A percentile compares a stretch with the other conserved stretches of the same genome.
phyloP scores from a whole-genome alignment of 2,888 invertebrate species.

The Napeogenes sylphis region DNA sequence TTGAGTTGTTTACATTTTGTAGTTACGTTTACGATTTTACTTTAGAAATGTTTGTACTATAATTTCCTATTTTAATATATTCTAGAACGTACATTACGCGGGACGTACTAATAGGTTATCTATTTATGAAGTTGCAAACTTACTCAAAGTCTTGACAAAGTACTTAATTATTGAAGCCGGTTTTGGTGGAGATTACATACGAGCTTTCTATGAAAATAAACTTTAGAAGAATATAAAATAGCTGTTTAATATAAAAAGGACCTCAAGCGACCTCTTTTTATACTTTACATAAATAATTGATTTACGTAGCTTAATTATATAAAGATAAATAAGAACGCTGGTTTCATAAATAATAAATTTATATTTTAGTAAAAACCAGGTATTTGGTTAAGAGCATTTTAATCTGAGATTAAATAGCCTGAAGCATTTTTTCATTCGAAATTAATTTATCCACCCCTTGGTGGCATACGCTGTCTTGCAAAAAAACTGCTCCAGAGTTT shows the following conservation, averaged over 20 bases:
- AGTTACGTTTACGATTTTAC: background rate
- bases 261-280: too few relatives aligned
- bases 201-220: too few relatives aligned
- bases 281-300: too few relatives aligned
- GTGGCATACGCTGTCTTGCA: constrained; percentile 1
- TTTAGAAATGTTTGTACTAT: constrained; percentile 6
- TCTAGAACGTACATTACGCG: too few relatives aligned
- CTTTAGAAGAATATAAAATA: too few relatives aligned
- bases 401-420: background rate
- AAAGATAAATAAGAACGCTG: too few relatives aligned
- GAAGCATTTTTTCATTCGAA: background rate
- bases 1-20: constrained; percentile 3
- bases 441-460: constrained; percentile 4
- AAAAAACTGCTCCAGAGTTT: background rate
- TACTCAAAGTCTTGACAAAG: constrained; percentile 55
- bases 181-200: constrained; percentile 40
- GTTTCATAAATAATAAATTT: background rate
- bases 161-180: constrained; percentile 67
- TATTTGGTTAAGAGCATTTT: background rate
- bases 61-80: background rate
- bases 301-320: too few relatives aligned
- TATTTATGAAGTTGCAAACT: constrained; percentile 49
- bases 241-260: too few relatives aligned
- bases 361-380: background rate
- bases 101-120: constrained; percentile 36